Conservation (phyloP, 2,888 invertebrate species). For the Dryomyza anilis region DNA sequence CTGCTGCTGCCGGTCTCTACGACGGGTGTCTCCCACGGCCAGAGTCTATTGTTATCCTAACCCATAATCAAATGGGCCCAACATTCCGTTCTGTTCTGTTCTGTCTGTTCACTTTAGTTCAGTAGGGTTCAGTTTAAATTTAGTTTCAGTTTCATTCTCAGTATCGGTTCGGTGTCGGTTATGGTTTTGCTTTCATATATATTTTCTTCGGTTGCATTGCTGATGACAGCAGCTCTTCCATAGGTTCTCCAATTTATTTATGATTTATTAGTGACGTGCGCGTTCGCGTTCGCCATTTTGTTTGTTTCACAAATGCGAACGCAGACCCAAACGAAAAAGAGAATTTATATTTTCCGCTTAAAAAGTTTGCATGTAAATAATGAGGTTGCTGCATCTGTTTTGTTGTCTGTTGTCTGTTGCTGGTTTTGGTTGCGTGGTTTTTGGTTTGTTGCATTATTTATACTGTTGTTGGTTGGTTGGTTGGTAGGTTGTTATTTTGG, state of each 20-base stretch:
- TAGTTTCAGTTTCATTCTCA: too few species aligned
- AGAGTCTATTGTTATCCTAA: not conserved
- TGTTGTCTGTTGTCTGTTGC: not conserved
- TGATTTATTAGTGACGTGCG: slow-evolving; percentile 9
- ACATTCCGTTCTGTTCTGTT: not conserved
- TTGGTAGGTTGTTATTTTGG: not conserved
- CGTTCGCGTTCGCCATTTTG: not conserved
- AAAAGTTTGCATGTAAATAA: slow-evolving; percentile 10
- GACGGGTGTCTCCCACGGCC: not conserved
- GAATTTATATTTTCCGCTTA: slow-evolving; percentile 5
- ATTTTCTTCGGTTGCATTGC: not conserved
- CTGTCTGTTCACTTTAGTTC: not conserved
- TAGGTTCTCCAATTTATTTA: slow-evolving; percentile 19
- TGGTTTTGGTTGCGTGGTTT: not conserved
- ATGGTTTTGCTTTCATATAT: too few species aligned
- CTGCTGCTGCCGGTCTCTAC: not conserved
- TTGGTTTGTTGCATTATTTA: not conserved
- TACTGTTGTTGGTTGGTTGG: not conserved
- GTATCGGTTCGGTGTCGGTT: too few species aligned
- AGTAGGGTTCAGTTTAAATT: not conserved
- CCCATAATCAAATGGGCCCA: not conserved
- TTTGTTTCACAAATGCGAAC: not conserved
- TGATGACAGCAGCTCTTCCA: slow-evolving; percentile 17
- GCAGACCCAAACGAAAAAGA: not conserved
- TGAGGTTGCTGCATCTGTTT: slow-evolving; percentile 4